Evolutionary conservation across 2,113 vertebrate species (phyloP).

Genomic region (Malurus alboscapulatus): DNA sequence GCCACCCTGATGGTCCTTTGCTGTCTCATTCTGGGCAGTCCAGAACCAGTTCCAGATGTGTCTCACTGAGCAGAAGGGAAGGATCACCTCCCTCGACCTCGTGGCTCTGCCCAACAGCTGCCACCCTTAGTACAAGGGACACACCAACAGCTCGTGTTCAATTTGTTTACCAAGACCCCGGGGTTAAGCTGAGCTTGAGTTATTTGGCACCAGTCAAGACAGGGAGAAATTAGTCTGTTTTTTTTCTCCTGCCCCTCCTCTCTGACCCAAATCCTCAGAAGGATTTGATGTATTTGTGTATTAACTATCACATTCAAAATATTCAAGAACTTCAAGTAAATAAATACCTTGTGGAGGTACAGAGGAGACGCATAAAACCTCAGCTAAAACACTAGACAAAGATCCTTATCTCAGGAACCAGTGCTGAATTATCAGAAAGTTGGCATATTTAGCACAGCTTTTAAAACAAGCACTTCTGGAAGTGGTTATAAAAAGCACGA

Average conservation of each 20-base stretch:
- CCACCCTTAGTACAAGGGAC: neutral
- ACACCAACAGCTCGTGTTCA: neutral
- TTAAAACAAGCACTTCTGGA: neutral
- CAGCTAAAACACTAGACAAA: neutral
- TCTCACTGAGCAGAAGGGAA: neutral
- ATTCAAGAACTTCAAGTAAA: neutral
- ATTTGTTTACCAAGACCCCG: neutral
- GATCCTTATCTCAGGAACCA: neutral
- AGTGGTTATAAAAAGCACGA: neutral
- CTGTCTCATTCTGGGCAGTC: neutral
- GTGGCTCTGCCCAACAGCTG: neutral
- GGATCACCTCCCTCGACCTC: neutral
- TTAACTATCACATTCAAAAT: neutral
- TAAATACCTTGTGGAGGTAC: neutral
- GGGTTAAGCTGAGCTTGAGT: neutral
- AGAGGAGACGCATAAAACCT: neutral
- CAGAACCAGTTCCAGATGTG: neutral
- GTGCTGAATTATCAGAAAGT: neutral
- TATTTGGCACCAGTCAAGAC: neutral
- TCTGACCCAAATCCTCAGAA: neutral
- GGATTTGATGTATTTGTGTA: neutral
- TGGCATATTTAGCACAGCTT: rapidly evolving
- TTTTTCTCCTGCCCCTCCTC: neutral
- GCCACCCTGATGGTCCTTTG: neutral
- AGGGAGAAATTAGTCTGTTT: neutral